phyloP scores from a whole-genome alignment of 92 coral and sea anemone genomes.

The Scolanthus callimorphus region DNA sequence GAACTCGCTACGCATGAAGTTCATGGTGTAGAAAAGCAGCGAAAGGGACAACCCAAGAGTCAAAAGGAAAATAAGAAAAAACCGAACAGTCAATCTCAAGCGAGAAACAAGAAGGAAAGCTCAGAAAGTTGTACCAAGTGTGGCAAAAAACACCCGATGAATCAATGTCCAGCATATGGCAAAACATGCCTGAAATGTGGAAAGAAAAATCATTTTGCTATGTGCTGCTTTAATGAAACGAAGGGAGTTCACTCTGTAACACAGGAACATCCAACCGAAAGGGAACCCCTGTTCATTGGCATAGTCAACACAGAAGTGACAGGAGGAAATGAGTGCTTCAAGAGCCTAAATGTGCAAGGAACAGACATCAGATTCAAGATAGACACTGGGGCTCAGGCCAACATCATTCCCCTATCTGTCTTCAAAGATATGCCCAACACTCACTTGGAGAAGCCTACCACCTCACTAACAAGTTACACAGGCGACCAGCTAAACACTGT shows the following conservation, averaged over 20 bases:
- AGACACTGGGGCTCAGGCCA: constrained; percentile 39
- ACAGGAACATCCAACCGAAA: too few species aligned
- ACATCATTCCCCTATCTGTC: constrained; percentile 24
- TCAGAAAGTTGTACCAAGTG: neutral
- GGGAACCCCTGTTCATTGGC: too few species aligned
- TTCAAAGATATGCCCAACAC: constrained; percentile 16
- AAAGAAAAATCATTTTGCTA: constrained; percentile 22
- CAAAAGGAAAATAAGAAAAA: too few species aligned
- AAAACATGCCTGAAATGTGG: constrained; percentile 53
- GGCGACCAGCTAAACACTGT: constrained; percentile 15
- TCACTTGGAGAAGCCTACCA: constrained; percentile 6
- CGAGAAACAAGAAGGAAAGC: neutral
- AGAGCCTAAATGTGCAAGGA: constrained; percentile 14
- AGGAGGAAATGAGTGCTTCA: too few species aligned
- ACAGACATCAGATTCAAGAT: constrained; percentile 16
- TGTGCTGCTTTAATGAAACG: too few species aligned
- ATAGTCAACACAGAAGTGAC: too few species aligned
- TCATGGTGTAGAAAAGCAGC: too few species aligned
- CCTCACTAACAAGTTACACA: constrained; percentile 20
- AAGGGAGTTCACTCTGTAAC: too few species aligned
- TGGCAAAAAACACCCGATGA: neutral
- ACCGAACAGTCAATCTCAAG: neutral
- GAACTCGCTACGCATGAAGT: too few species aligned
- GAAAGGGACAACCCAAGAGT: too few species aligned
- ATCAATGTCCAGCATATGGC: constrained; percentile 15